Evolutionary conservation across 2,797 vertebrate species (phyloP).

Genomic region (Spondyliosoma cantharus): DNA sequence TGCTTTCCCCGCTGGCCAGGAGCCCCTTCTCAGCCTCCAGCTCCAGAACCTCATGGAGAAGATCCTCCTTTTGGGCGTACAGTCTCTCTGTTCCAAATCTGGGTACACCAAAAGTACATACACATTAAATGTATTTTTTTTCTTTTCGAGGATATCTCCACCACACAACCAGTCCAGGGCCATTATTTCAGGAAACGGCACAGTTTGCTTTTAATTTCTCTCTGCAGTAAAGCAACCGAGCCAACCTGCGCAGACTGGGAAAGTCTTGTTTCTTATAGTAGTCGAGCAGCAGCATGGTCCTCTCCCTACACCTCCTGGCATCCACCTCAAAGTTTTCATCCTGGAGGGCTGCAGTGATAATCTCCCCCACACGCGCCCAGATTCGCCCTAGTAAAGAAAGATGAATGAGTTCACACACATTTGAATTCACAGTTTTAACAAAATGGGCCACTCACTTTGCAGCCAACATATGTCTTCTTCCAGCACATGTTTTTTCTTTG

Average conservation of each 20-base stretch:
- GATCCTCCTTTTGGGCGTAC: constrained; percentile 86
- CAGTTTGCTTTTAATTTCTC: not conserved
- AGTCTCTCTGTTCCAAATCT: constrained; percentile 87
- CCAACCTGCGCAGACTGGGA: constrained; percentile 84
- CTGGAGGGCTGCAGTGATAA: constrained; percentile 82
- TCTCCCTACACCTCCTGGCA: constrained; percentile 84
- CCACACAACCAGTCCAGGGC: not conserved
- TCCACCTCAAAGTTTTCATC: constrained; percentile 88
- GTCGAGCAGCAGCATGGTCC: constrained; percentile 86
- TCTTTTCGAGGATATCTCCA: not conserved
- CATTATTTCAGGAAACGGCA: not conserved
- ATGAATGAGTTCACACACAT: not conserved
- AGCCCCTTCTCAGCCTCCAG: constrained; percentile 85
- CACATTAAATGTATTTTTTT: not conserved
- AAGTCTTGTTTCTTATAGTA: constrained; percentile 89
- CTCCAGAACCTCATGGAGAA: constrained; percentile 86
- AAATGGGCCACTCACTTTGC: not conserved
- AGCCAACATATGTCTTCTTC: not conserved
- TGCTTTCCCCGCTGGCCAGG: constrained; percentile 70
- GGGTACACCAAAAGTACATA: constrained; percentile 27
- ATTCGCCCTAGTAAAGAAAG: constrained; percentile 68
- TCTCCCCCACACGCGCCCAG: constrained; percentile 86
- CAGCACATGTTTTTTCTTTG: not conserved
- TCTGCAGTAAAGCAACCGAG: not conserved
- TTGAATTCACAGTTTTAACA: not conserved